These are phyloP conservation scores for Maniola hyperantus DNA, from an alignment of 2,888 invertebrate genomes.

Conservation along the genomic window DNA sequence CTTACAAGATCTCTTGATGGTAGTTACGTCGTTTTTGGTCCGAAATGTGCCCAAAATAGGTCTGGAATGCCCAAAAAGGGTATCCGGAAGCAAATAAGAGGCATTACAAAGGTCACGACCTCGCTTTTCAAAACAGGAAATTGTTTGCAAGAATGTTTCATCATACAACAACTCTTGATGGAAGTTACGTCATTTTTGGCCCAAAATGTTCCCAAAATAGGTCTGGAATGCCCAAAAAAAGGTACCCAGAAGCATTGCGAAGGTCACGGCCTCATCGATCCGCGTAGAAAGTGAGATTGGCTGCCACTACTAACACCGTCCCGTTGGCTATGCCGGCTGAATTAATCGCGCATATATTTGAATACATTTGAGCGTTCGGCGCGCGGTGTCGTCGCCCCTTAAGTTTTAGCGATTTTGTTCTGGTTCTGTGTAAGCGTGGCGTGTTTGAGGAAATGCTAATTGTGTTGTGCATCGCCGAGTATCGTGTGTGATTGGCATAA, in stretches of 20 bases:
- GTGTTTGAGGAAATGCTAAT: slow-evolving; percentile 21
- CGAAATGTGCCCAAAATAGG: neutral
- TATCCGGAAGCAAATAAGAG: neutral
- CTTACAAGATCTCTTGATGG: neutral
- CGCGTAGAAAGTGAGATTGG: slow-evolving; percentile 81
- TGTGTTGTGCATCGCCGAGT: neutral
- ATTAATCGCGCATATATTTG: slow-evolving; percentile 84
- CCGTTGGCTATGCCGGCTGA: slow-evolving; percentile 82
- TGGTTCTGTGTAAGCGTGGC: slow-evolving; percentile 24
- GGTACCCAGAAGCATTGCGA: slow-evolving; percentile 72
- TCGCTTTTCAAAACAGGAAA: neutral
- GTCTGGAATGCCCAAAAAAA: slow-evolving; percentile 51
- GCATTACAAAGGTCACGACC: neutral
- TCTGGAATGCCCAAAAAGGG: neutral
- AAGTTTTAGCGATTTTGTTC: slow-evolving; percentile 79
- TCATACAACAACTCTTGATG: neutral
- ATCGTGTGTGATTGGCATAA: neutral
- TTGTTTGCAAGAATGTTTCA: neutral
- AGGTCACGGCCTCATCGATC: slow-evolving; percentile 83
- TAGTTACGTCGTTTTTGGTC: neutral
- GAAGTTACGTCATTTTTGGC: neutral
- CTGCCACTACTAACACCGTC: slow-evolving; percentile 82
- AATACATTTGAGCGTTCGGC: slow-evolving; percentile 75
- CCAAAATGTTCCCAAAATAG: slow-evolving; percentile 2
- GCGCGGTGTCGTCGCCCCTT: slow-evolving; percentile 77